Evolutionary conservation across 2,113 vertebrate genomes (phyloP).

Genomic region (Chitala chitala): DNA sequence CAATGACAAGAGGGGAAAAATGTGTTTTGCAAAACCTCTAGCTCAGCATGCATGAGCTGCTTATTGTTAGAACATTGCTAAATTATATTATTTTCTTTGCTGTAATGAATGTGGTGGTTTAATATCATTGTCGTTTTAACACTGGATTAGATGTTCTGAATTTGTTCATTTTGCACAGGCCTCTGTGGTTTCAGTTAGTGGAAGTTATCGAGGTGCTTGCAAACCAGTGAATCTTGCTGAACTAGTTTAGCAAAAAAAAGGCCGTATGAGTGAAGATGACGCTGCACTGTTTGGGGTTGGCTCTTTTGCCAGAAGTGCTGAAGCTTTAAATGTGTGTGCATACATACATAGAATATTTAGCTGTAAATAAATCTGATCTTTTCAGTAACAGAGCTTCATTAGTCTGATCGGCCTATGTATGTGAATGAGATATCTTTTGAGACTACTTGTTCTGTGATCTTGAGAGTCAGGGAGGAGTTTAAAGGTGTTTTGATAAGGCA

Average conservation of each 20-base stretch:
- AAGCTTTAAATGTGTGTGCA: neutral
- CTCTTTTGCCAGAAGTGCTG: neutral
- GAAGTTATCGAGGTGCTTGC: neutral
- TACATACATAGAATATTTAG: too few species aligned
- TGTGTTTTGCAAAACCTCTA: too few species aligned
- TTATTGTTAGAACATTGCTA: too few species aligned
- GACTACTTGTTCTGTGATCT: neutral
- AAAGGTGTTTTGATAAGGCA: neutral
- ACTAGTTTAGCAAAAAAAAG: conserved; percentile 2
- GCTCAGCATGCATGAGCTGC: too few species aligned
- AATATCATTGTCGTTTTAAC: too few species aligned
- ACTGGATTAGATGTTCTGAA: too few species aligned
- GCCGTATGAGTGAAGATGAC: neutral
- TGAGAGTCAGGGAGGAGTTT: neutral
- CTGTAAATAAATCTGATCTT: too few species aligned
- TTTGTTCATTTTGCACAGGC: neutral
- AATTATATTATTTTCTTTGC: too few species aligned
- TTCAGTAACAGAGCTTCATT: neutral
- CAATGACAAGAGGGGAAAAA: too few species aligned
- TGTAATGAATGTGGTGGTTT: too few species aligned
- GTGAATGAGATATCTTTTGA: neutral
- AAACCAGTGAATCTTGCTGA: neutral
- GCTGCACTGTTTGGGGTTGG: neutral
- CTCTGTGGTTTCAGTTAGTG: neutral
- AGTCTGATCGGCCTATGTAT: neutral